These are phyloP conservation scores for Venustoraphidia nigricollis DNA, from an alignment of 2,888 invertebrate species.

Conservation along the genomic window DNA sequence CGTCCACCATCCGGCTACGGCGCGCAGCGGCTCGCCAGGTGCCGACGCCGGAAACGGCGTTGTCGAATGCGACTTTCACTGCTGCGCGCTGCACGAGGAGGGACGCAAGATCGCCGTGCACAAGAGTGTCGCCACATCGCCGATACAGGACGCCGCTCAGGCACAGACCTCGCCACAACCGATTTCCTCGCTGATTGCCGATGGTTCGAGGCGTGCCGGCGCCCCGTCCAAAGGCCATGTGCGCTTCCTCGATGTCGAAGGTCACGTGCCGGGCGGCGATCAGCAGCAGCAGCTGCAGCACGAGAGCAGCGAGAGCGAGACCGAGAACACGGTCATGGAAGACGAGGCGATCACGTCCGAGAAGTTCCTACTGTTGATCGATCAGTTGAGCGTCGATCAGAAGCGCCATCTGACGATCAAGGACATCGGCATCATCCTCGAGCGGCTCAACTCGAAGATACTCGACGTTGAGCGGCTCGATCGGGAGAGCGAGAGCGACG, in stretches of 20 bases:
- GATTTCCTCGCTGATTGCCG: constrained; percentile 26
- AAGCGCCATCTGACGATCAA: constrained; percentile 85
- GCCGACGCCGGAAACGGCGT: constrained; percentile 36
- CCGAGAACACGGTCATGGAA: constrained; percentile 84
- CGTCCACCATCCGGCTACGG: constrained; percentile 48
- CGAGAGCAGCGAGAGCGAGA: constrained; percentile 84
- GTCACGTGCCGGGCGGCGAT: constrained; percentile 26
- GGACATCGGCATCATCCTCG: constrained; percentile 88
- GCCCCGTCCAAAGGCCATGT: constrained; percentile 54
- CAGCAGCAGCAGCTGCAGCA: constrained; percentile 41
- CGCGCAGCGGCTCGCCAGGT: constrained; percentile 46
- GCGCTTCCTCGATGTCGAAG: constrained; percentile 69
- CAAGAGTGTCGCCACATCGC: constrained; percentile 84
- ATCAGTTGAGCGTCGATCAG: constrained; percentile 84
- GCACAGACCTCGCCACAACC: constrained; percentile 49
- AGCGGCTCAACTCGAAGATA: constrained; percentile 82
- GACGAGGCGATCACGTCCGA: constrained; percentile 80
- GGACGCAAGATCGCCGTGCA: constrained; percentile 82
- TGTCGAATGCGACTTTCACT: constrained; percentile 86
- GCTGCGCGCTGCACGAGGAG: constrained; percentile 87
- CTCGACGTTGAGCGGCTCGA: constrained; percentile 85
- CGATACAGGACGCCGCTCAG: constrained; percentile 65
- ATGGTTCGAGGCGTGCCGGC: constrained; percentile 14
- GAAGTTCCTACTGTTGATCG: constrained; percentile 83
- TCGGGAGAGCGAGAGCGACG: constrained; percentile 82